Percentiles rank a stretch among this genome's conserved stretches.
phyloP scores from a whole-genome alignment of 2,113 vertebrate genomes.

The Scartelaos histophorus region DNA sequence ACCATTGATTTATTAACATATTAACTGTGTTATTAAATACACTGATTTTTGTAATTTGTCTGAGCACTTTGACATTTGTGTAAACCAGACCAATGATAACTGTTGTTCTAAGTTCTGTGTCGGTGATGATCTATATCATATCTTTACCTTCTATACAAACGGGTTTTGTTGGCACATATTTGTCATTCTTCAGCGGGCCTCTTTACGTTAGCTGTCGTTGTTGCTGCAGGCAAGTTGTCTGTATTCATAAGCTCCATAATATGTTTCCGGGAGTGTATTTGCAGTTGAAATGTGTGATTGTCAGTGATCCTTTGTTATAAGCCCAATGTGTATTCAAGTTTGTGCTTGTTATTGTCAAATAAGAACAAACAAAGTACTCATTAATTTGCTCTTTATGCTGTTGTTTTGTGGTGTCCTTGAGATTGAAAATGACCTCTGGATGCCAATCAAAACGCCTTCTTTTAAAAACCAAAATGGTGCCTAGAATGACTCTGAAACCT shows the following conservation, averaged over 20 bases:
- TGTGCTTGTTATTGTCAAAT: neutral
- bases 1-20: neutral
- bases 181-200: neutral
- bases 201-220: neutral
- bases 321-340: neutral
- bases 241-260: neutral
- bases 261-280: neutral
- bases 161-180: neutral
- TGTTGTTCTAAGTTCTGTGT: neutral
- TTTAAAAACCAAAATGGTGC: too few relatives aligned
- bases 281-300: neutral
- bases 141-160: neutral
- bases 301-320: neutral
- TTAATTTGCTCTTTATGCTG: neutral
- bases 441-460: too few relatives aligned
- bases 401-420: too few relatives aligned
- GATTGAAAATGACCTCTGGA: too few relatives aligned
- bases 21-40: neutral
- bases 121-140: neutral
- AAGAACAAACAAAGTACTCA: neutral
- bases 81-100: neutral
- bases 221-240: neutral
- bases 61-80: neutral
- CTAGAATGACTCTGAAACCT: too few relatives aligned
- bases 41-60: too few relatives aligned